Conservation (phyloP, 2,113 vertebrate genomes). For the Erythrocercus mccallii region DNA sequence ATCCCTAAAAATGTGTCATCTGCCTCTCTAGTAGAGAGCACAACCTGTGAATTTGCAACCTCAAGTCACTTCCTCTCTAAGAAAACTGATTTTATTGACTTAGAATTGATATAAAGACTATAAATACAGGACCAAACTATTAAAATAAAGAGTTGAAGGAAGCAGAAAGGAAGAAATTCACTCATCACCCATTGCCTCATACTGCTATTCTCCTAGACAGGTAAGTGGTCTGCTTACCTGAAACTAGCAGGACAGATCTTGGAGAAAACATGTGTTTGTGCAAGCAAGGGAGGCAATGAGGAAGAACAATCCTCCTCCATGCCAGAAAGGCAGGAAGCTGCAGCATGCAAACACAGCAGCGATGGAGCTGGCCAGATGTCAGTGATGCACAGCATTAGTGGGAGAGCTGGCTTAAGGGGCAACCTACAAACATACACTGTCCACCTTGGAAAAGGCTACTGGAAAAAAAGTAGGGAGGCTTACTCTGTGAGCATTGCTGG, state of each 20-base stretch:
- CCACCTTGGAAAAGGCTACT: neutral
- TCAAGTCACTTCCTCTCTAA: neutral
- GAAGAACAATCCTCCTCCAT: neutral
- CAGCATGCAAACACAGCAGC: constrained; percentile 1
- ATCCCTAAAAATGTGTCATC: neutral
- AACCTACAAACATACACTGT: neutral
- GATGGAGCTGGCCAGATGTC: neutral
- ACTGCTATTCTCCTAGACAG: neutral
- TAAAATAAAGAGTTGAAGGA: neutral
- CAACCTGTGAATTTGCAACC: neutral
- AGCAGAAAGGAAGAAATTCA: neutral
- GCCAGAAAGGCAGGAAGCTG: neutral
- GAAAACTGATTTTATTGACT: neutral
- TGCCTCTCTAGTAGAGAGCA: neutral
- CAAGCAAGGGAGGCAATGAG: neutral
- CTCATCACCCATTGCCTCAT: neutral
- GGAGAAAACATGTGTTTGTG: neutral
- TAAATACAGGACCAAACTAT: neutral
- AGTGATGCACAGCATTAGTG: neutral
- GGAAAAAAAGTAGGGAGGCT: neutral
- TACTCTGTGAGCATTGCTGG: neutral
- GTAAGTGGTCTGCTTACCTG: neutral
- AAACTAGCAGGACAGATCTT: neutral
- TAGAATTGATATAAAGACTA: neutral
- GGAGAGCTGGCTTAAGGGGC: neutral